Evolutionary conservation across 2,113 vertebrate species (phyloP), one percentile per base, ranked within the genome.

Genomic region (Pantherophis guttatus): DNA sequence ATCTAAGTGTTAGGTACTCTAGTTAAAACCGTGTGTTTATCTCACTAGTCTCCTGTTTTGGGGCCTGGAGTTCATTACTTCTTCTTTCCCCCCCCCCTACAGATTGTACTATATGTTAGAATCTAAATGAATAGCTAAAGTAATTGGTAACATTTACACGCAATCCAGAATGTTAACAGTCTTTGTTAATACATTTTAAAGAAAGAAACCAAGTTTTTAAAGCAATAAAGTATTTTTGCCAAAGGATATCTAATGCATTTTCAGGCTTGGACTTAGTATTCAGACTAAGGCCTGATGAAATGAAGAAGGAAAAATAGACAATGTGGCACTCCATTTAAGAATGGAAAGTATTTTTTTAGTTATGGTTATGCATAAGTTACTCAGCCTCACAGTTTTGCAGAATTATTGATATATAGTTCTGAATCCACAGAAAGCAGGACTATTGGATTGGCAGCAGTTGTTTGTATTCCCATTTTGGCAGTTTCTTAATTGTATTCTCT

Each of bases 51-150:
- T 88, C 92, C 86, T 92, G 89, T 92, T 87, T 90, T 91, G 91
- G 88, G 4, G 88, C 50, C 5, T 48, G 26, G 5, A 33, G 3
- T 91, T 91, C 89, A 93, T 89, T 88, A 39, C 57, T 1, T 85
- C 44, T 11, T n/a, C n/a, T 6, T n/a, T 88, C 75, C 50, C 4
- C 48, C 39, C 39, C 39, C 39, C 48, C 48, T 15, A 39, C 1
- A 58, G 54, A 91, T 57, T 6, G 3, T 39, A 93, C 53, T 26
- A 48, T 55, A 62, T 87, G 8, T 2, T 92, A 13, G 23, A 93
- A 92, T 86, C 19, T 50, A 88, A 44, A 92, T 53, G 58, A 92
- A 95, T 92, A 94, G 3, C 86, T 53, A 39, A 85, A 93, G 24
- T 24, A 81, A 88, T 88, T 26, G 48, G 8, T 87, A 90, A n/a